Percentiles rank a stretch among this genome's conserved stretches.
Conservation (phyloP, 2,797 vertebrate genomes). For the Limosa lapponica region DNA sequence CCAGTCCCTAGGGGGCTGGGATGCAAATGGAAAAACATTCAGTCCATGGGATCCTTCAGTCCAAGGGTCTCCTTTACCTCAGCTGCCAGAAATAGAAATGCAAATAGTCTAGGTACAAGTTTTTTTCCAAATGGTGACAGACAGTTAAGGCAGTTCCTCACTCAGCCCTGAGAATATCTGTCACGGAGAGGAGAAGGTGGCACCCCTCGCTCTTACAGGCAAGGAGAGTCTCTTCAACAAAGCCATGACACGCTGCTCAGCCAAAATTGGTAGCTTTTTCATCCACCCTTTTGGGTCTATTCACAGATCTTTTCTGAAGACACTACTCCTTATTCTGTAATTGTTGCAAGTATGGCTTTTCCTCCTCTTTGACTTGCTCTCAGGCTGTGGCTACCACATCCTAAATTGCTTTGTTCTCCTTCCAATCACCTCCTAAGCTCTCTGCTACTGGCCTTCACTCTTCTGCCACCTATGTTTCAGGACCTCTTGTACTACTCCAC, state of each 20-base stretch:
- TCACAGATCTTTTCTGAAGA: background rate
- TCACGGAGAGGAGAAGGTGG: background rate
- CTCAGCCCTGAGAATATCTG: background rate
- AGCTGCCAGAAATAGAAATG: background rate
- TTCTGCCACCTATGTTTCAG: background rate
- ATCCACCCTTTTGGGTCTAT: background rate
- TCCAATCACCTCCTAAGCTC: background rate
- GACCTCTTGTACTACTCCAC: background rate
- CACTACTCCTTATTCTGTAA: background rate
- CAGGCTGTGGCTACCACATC: background rate
- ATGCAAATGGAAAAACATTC: background rate
- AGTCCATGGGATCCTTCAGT: background rate
- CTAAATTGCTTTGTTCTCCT: background rate
- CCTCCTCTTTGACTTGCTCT: background rate
- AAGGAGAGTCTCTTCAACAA: background rate
- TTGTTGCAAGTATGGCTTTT: background rate
- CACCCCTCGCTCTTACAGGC: background rate
- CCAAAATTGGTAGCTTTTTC: background rate
- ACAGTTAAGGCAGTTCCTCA: background rate
- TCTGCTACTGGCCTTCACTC: background rate
- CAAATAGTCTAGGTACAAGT: background rate
- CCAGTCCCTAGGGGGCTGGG: background rate
- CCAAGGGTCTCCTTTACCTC: background rate
- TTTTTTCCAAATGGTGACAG: background rate
- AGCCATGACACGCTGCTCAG: background rate